Evolutionary conservation across 2,888 invertebrate species (phyloP), one percentile per base, ranked within the genome.

Genomic region (Ophion obscuratus): DNA sequence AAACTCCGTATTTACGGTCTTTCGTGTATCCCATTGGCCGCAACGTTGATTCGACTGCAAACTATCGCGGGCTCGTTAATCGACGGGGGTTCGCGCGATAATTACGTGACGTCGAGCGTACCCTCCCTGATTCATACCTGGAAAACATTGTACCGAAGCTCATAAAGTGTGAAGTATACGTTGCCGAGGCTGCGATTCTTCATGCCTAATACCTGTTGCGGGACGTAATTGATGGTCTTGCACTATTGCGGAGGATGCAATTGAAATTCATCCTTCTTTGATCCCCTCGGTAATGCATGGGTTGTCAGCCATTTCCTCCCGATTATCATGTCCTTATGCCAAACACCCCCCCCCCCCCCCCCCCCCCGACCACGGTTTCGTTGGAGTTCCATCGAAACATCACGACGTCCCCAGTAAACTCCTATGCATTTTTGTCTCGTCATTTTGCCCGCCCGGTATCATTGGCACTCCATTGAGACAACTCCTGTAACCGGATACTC

Each of bases 401-500:
- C 44, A 27, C 17, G 3, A 31, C 17, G 14, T 27, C 53, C 4
- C 9, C 4, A 27, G 70, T 53, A 7, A 70, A 2, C 3, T 31
- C 31, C 31, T 31, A 31, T 31, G 31, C 31, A 31, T 31, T 31
- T n/a, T 68, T 40, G 57, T 36, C 36, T 70, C 20, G 44, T 68
- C 27, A 78, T 68, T 57, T 27, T 47, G 24, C 57, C 10, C 11
- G 24, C 10, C 10, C 40, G 7, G 27, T 61, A 2, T 61, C 27
- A n/a, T 61, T 68, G 27, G 57, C 36, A 14, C 57, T 40, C 59
- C 57, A 59, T 78, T 62, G 31, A 14, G 53, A 64, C 36, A 64
- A 36, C 53, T 36, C 68, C 31, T 64, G 85, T 73, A 85, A 85
- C 44, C 66, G 71, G 85, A 85, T 85, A 85, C 83, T 85, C 85